Conservation (phyloP, 1,140 invertebrate genomes). For the Ditylenchus dipsaci region DNA sequence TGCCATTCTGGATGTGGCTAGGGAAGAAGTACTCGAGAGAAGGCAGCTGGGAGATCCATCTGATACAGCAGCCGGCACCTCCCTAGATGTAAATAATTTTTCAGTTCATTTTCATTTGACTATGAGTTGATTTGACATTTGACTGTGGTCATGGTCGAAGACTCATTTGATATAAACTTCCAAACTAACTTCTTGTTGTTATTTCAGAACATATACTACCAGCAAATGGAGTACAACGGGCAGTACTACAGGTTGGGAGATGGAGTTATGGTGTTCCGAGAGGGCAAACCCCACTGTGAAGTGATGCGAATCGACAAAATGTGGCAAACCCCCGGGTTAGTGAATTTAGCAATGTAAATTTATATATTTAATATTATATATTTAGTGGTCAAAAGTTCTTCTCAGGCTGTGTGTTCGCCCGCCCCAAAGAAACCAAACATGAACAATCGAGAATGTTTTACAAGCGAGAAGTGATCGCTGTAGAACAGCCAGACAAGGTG, state of each 20-base stretch:
- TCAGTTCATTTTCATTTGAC: too few species aligned
- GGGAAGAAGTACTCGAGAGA: constrained; percentile 25
- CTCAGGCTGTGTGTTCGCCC: constrained; percentile 84
- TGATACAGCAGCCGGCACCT: not conserved
- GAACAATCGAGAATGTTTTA: constrained; percentile 74
- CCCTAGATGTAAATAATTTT: not conserved
- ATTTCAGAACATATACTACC: constrained; percentile 25
- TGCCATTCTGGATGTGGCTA: constrained; percentile 34
- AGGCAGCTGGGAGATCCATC: not conserved
- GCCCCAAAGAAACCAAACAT: constrained; percentile 77
- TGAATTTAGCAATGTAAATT: constrained; percentile 16
- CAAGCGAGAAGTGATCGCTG: constrained; percentile 85
- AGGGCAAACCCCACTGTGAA: constrained; percentile 41
- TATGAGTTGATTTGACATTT: too few species aligned
- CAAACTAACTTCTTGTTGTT: constrained; percentile 24
- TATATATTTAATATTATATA: not conserved
- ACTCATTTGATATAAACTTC: too few species aligned
- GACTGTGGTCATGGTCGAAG: too few species aligned
- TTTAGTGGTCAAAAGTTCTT: constrained; percentile 80
- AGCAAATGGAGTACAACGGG: constrained; percentile 54
- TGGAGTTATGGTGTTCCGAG: constrained; percentile 48
- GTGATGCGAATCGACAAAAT: constrained; percentile 89
- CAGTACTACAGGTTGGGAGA: constrained; percentile 41
- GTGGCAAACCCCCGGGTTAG: constrained; percentile 74
- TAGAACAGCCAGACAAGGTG: constrained; percentile 77